A percentile compares a stretch with the other conserved stretches of the same genome.
These are phyloP conservation scores for Herminia tarsipennalis DNA, from an alignment of 2,888 invertebrate species.

Conservation along the genomic window DNA sequence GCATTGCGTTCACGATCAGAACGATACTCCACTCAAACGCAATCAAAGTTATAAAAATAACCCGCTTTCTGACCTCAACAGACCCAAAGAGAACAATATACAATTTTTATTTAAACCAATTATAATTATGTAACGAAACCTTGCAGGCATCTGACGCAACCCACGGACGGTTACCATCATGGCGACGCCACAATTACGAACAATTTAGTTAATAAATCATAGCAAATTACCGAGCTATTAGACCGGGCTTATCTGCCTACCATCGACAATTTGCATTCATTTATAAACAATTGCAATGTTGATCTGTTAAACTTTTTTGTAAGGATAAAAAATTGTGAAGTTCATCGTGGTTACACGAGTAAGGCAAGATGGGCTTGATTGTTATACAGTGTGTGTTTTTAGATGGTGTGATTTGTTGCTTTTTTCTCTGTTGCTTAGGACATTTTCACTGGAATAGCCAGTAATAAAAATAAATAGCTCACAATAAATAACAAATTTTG, in stretches of 20 bases:
- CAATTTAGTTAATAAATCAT: slow-evolving; percentile 30
- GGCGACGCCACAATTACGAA: slow-evolving; percentile 16
- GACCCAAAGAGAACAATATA: too few species aligned
- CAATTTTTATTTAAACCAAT: neutral
- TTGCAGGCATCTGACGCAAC: slow-evolving; percentile 36
- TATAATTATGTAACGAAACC: slow-evolving; percentile 10
- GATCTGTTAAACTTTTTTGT: slow-evolving; percentile 9
- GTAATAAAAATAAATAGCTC: too few species aligned
- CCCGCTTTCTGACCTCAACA: neutral
- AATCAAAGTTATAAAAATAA: neutral
- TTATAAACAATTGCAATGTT: slow-evolving; percentile 29
- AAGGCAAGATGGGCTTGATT: neutral
- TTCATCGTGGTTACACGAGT: neutral
- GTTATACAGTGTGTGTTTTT: too few species aligned
- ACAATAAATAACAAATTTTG: too few species aligned
- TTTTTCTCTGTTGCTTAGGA: too few species aligned
- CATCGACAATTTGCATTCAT: slow-evolving; percentile 42
- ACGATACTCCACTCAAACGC: too few species aligned
- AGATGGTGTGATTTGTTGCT: too few species aligned
- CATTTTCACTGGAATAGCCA: neutral
- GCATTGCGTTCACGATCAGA: too few species aligned
- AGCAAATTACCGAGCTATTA: slow-evolving; percentile 25
- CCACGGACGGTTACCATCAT: slow-evolving; percentile 15
- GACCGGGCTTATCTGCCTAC: slow-evolving; percentile 22
- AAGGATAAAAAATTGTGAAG: neutral